A percentile compares a stretch with the other conserved stretches of the same genome.
phyloP scores from a whole-genome alignment of 2,888 invertebrate genomes.

The Callyntrura guangdongensis region DNA sequence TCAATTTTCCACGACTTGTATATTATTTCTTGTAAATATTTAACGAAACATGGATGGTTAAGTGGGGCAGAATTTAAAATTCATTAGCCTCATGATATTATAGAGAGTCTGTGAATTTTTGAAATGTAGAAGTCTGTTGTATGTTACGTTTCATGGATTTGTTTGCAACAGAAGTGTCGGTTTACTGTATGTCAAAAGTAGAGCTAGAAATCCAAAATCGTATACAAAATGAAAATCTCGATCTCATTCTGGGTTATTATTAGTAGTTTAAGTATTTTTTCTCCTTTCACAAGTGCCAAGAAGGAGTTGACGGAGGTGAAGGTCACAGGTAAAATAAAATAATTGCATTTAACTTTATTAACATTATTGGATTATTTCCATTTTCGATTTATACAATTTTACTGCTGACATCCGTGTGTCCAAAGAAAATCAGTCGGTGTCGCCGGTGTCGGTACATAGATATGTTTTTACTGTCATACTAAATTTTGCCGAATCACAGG shows the following conservation, averaged over 20 bases:
- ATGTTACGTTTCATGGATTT: neutral
- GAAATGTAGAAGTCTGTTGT: neutral
- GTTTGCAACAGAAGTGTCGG: neutral
- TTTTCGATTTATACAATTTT: no score
- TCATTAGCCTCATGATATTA: no score
- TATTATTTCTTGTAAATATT: no score
- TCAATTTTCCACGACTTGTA: neutral
- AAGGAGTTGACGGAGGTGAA: neutral
- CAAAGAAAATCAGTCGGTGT: no score
- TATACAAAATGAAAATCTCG: neutral
- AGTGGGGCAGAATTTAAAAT: no score
- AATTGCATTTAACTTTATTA: no score
- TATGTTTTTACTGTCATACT: no score
- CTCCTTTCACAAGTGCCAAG: slow-evolving; percentile 6
- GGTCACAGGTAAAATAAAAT: neutral
- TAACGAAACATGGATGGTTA: no score
- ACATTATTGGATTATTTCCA: no score
- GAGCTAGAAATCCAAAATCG: neutral
- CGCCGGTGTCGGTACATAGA: no score
- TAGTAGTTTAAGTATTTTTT: neutral
- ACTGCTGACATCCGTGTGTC: no score
- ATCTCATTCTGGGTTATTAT: slow-evolving; percentile 13
- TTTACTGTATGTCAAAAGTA: neutral
- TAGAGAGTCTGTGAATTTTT: neutral
- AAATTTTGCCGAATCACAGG: neutral